Evolutionary conservation across 1,140 invertebrate species (phyloP).

Genomic region (Drosophila ohnishii): DNA sequence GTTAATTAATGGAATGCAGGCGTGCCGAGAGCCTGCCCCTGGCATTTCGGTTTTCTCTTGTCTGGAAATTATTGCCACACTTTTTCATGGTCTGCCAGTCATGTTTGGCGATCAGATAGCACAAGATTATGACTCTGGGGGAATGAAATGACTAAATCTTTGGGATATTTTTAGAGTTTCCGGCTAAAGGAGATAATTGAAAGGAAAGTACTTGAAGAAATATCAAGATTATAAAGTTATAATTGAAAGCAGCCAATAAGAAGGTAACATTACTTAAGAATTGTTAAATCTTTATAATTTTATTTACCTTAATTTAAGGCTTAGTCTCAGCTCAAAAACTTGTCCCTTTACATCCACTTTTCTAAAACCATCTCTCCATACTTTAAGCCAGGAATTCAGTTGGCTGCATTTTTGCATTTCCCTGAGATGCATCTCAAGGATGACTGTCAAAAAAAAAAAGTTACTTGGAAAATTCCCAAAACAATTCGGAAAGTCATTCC

Average conservation of each 20-base stretch:
- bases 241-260: no score
- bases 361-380: not conserved
- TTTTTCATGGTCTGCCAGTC: conserved; percentile 32
- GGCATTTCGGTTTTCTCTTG: conserved; percentile 28
- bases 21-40: conserved; percentile 48
- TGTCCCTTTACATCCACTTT: not conserved
- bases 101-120: conserved; percentile 25
- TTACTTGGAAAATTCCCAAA: conserved; percentile 42
- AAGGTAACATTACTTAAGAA: no score
- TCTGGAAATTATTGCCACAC: conserved; percentile 40
- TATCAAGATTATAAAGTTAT: no score
- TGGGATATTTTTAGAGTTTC: conserved; percentile 2
- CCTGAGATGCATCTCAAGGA: not conserved
- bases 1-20: conserved; percentile 78
- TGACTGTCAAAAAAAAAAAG: conserved; percentile 55
- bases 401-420: conserved; percentile 9
- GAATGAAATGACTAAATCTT: not conserved
- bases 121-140: not conserved
- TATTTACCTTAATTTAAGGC: no score
- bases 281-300: no score
- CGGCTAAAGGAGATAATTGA: conserved; percentile 11
- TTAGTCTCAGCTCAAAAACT: not conserved
- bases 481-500: conserved; percentile 30
- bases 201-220: not conserved
- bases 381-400: conserved; percentile 5